A percentile compares a stretch with the other conserved stretches of the same genome.
phyloP scores from a whole-genome alignment of 2,797 vertebrate genomes.

The Prionace glauca region DNA sequence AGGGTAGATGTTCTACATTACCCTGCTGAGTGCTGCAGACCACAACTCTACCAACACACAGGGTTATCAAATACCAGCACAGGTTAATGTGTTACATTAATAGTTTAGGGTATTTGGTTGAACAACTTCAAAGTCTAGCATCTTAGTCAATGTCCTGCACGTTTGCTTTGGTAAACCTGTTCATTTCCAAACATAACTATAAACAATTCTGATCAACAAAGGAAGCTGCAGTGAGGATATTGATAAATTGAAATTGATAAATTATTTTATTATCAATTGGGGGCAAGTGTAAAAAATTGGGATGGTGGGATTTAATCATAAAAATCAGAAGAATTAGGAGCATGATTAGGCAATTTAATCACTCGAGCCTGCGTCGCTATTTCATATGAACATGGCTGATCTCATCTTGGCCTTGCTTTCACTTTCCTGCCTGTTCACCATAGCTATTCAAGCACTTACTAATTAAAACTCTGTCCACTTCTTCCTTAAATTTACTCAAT shows the following conservation, averaged over 20 bases:
- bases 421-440: too few species aligned
- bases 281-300: not conserved
- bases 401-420: too few species aligned
- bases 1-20: not conserved
- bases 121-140: not conserved
- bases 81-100: not conserved
- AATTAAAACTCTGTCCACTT: too few species aligned
- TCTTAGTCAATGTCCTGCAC: not conserved
- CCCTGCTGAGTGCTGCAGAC: not conserved
- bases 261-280: not conserved
- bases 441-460: too few species aligned
- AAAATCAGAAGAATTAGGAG: too few species aligned
- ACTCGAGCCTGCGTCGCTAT: too few species aligned
- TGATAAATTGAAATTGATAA: not conserved
- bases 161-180: not conserved
- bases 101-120: not conserved
- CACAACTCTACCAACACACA: not conserved
- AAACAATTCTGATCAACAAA: not conserved
- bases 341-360: too few species aligned
- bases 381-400: too few species aligned
- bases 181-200: not conserved
- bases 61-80: not conserved
- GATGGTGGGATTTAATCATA: too few species aligned
- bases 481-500: too few species aligned
- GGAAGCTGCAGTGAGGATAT: not conserved